Base-by-base conservation (phyloP, 2,888 invertebrate species). In the Agrochola circellaris region DNA sequence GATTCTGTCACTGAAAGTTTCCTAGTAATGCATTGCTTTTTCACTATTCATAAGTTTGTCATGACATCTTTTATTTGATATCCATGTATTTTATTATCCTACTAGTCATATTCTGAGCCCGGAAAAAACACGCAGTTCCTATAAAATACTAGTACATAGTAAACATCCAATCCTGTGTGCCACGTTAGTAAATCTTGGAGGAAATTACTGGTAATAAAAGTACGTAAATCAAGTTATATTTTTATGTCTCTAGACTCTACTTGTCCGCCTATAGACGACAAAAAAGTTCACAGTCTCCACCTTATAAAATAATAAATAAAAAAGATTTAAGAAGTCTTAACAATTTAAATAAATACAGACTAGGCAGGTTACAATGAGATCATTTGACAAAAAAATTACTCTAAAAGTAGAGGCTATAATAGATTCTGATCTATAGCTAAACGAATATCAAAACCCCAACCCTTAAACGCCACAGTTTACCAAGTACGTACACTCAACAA, bases 181-280 rank as follows among this genome's bases (percentile, higher is more conserved):
- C 58, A 74, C 76, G 62, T 75, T 73, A 81, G 74, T 74, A 69
- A 74, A 84, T 75, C 54, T 67, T n/a, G 34, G 11, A 70, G 61
- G 62, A 78, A 83, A 85, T 73, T 61, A 58, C 65, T 72, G 38
- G n/a, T n/a, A 58, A 65, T 81, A 84, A 84, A 84, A 74, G n/a
- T 56, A 38, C 15, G 42, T 54, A 62, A 62, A 58, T 56, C 60
- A 79, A 60, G 6, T n/a, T 34, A 71, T 34, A 26, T 56, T 8
- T 58, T 6, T 30, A 1, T n/a, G 51, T 23, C 30, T n/a, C 15
- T 38, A 38, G 6, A 15, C 3, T 61, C 6, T 8, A 54, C 7
- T 26, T 54, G 69, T 79, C 17, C 2, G 23, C 9, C 2, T 34
- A 1, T 30, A 65, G 4, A 26, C 17, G 5, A 20, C 23, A 34